Conservation (phyloP, 2,888 invertebrate species). For the Colostygia pectinataria region DNA sequence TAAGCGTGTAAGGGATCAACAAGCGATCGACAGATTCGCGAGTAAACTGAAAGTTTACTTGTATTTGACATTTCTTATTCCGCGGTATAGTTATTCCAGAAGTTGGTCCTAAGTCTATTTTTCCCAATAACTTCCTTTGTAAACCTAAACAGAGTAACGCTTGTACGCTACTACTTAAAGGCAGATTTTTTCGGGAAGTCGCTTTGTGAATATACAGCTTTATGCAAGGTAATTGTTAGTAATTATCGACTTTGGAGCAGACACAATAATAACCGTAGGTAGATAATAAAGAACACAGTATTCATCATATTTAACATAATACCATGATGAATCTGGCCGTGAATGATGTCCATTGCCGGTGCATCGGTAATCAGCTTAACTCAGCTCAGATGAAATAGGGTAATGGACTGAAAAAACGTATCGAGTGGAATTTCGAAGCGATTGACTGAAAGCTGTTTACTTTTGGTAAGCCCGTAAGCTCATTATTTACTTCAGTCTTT, state of each 20-base stretch:
- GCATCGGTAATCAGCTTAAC: constrained; percentile 69
- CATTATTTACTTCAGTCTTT: background rate
- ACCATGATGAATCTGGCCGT: constrained; percentile 35
- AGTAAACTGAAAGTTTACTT: too few species aligned
- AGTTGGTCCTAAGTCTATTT: too few species aligned
- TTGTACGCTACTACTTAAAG: too few species aligned
- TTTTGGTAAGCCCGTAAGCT: background rate
- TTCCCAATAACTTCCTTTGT: too few species aligned
- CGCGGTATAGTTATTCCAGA: too few species aligned
- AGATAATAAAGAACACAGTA: constrained; percentile 11
- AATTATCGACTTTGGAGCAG: background rate
- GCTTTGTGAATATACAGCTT: too few species aligned
- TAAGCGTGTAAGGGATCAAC: too few species aligned
- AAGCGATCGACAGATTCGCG: too few species aligned
- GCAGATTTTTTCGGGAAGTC: too few species aligned
- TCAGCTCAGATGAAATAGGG: constrained; percentile 60
- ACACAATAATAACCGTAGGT: background rate
- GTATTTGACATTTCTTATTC: too few species aligned
- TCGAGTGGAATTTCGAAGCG: constrained; percentile 19
- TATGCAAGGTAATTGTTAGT: too few species aligned
- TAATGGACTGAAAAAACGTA: constrained; percentile 66
- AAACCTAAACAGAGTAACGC: too few species aligned
- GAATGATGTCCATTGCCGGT: constrained; percentile 56
- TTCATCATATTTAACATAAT: constrained; percentile 16
- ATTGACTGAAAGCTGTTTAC: constrained; percentile 22